Percentiles rank a stretch among this genome's conserved stretches.
These are phyloP conservation scores for Adelges cooleyi DNA, from an alignment of 1,140 invertebrate genomes.

Conservation along the genomic window DNA sequence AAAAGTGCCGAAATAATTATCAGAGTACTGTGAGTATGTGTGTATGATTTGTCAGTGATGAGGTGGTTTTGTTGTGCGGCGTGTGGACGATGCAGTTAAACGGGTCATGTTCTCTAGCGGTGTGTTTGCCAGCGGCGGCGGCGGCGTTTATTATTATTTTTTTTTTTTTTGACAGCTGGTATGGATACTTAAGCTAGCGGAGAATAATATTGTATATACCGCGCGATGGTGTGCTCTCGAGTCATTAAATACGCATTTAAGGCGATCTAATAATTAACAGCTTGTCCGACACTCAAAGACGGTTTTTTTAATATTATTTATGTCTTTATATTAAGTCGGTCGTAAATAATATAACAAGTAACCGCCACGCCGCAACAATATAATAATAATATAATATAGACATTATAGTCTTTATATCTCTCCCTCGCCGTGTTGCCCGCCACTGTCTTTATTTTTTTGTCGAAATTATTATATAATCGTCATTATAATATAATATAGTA, in stretches of 20 bases:
- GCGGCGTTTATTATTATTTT: not conserved
- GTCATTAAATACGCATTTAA: constrained; percentile 29
- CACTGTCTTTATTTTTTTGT: too few species aligned
- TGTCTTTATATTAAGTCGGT: constrained; percentile 27
- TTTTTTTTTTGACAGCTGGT: not conserved
- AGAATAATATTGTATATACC: not conserved
- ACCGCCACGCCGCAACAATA: too few species aligned
- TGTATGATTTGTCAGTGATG: not conserved
- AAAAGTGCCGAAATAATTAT: too few species aligned
- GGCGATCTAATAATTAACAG: constrained; percentile 27
- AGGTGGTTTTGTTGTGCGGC: not conserved
- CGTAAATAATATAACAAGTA: constrained; percentile 22
- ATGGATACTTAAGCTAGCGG: not conserved
- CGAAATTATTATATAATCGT: too few species aligned
- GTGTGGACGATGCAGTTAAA: not conserved
- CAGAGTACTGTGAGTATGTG: too few species aligned
- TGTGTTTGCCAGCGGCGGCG: not conserved
- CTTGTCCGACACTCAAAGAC: constrained; percentile 23
- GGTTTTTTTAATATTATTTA: constrained; percentile 26
- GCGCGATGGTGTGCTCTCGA: not conserved
- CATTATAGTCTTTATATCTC: too few species aligned
- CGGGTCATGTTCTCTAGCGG: too few species aligned
- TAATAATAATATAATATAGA: too few species aligned
- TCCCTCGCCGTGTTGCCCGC: too few species aligned
- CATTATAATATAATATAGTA: too few species aligned